Evolutionary conservation across 1,140 invertebrate genomes (phyloP).

Genomic region (Lepidurus couesii): DNA sequence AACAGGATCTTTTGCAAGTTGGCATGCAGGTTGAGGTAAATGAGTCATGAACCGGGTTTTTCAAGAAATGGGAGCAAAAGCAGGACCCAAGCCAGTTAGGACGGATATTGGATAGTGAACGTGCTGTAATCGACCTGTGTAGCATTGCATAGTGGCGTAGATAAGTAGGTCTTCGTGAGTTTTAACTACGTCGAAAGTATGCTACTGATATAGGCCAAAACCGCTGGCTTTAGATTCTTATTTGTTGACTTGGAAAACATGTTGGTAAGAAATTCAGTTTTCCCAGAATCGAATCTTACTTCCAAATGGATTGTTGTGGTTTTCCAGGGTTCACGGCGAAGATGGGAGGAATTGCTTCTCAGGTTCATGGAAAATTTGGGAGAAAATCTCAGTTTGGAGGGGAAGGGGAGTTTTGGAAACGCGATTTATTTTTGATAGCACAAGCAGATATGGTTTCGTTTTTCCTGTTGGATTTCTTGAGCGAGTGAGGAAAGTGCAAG

Average conservation of each 20-base stretch:
- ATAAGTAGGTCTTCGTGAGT: neutral
- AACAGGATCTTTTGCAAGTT: neutral
- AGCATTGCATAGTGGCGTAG: neutral
- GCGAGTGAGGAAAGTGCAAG: neutral
- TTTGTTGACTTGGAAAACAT: too few species aligned
- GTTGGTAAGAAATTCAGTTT: too few species aligned
- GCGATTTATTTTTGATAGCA: neutral
- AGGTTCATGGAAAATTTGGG: neutral
- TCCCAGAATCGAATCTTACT: too few species aligned
- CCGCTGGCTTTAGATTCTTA: too few species aligned
- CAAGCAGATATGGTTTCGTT: neutral
- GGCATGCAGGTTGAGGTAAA: constrained; percentile 13
- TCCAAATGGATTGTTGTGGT: too few species aligned
- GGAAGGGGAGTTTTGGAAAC: neutral
- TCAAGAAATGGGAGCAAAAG: neutral
- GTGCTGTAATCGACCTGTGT: neutral
- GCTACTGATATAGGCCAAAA: neutral
- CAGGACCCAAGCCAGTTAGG: neutral
- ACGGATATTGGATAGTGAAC: neutral
- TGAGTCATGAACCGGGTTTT: neutral
- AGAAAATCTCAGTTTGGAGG: neutral
- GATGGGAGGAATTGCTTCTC: too few species aligned
- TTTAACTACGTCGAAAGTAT: neutral
- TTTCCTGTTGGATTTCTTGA: neutral
- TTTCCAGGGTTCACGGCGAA: too few species aligned